Conservation (phyloP, 2,888 invertebrate genomes). For the Xanthia togata region DNA sequence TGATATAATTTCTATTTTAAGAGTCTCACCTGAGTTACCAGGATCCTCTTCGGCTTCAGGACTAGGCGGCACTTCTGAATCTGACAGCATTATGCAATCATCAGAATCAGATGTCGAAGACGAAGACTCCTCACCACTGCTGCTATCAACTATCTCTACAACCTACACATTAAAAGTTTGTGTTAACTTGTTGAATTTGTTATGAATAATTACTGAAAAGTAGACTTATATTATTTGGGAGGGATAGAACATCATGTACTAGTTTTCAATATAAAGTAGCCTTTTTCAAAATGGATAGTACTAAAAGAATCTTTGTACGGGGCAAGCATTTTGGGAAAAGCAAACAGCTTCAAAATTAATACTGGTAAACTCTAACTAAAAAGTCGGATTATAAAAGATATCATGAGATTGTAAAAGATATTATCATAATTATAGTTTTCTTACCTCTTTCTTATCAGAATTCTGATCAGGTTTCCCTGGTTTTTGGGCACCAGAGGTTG, state of each 20-base stretch:
- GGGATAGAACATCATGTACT: neutral
- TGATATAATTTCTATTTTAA: neutral
- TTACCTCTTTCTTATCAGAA: slow-evolving; percentile 84
- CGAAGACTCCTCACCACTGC: slow-evolving; percentile 89
- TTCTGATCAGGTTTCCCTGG: slow-evolving; percentile 78
- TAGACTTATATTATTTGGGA: slow-evolving; percentile 10
- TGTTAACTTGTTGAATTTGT: slow-evolving; percentile 42
- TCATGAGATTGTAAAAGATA: neutral
- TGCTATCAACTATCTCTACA: slow-evolving; percentile 94
- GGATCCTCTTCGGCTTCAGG: slow-evolving; percentile 97
- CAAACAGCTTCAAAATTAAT: neutral
- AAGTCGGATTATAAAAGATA: neutral
- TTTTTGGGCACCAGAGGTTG: slow-evolving; percentile 79
- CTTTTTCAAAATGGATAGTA: neutral
- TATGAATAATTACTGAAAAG: neutral
- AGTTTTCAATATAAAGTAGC: neutral
- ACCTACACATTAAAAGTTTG: slow-evolving; percentile 83
- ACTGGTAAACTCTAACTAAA: neutral
- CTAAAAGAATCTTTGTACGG: neutral
- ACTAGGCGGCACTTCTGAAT: slow-evolving; percentile 94
- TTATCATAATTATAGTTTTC: slow-evolving; percentile 6
- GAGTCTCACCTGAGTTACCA: slow-evolving; percentile 93
- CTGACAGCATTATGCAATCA: slow-evolving; percentile 96
- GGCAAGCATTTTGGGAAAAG: neutral
- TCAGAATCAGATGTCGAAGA: slow-evolving; percentile 93